Evolutionary conservation across 2,113 vertebrate species (phyloP), one percentile per base, ranked within the genome.

Genomic region (Scartelaos histophorus): DNA sequence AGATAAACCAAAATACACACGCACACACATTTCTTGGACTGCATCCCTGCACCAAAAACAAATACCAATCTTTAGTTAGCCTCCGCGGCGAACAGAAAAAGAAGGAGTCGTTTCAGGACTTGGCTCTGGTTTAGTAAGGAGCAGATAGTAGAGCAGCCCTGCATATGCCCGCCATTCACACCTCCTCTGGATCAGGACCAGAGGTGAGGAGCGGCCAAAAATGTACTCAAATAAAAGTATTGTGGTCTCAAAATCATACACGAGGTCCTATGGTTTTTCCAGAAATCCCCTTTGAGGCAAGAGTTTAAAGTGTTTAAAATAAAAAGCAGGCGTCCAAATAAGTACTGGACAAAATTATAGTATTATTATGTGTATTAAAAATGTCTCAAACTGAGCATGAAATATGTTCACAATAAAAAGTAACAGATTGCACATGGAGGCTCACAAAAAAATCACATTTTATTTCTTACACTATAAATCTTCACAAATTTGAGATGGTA

Each of bases 41-140:
- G 89, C 79, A 91, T 93, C 87, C 89, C 87, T 88, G 74, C 80
- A 90, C 88, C 89, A 90, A 92, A 91, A 93, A 91, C 89, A 91
- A 93, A 93, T 88, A 88, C 80, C 88, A 88, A 89, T 91, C 88
- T 92, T 89, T 91, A 91, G 90, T 90, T 90, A 88, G 89, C 83
- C 88, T 89, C 75, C 76, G 89, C 90, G 85, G 78, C 76, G 85
- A 84, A 92, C 84, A 90, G 85, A 87, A 78, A 61, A 85, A 88
- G 72, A 79, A 86, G 85, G 82, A 89, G 84, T 87, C 79, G 84
- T 89, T 84, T 84, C 69, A 79, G 90, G 89, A 86, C 79, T 81
- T 80, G 85, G 89, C 89, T 88, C 77, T 82, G 82, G 83, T 89
- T 87, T 83, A 68, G 72, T 60, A 53, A 83, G 80, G 85, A 81